These are phyloP conservation scores for Mionectes olivaceus DNA, from an alignment of 2,797 vertebrate species.

Conservation along the genomic window DNA sequence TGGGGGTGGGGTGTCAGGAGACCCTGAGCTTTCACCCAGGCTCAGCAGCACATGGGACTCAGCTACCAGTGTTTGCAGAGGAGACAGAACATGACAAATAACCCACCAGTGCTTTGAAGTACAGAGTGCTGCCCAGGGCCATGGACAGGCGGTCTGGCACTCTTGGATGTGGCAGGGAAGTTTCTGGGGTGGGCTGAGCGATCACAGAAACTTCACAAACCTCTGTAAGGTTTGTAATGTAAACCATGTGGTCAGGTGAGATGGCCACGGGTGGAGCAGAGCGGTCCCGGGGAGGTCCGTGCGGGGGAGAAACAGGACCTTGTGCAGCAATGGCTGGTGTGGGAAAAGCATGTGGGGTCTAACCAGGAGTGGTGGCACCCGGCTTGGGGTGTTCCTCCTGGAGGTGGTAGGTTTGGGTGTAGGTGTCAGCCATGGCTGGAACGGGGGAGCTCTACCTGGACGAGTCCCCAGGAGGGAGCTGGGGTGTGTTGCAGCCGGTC, in stretches of 20 bases:
- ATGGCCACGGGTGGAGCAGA: not conserved
- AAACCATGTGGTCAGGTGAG: not conserved
- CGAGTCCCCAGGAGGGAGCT: not conserved
- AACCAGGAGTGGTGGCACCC: not conserved
- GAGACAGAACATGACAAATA: not conserved
- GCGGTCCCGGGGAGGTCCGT: rapidly evolving
- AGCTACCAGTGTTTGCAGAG: not conserved
- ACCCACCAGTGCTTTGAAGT: not conserved
- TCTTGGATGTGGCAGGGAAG: not conserved
- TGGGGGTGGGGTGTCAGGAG: not conserved
- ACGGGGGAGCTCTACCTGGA: not conserved
- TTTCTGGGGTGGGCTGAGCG: not conserved
- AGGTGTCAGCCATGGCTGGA: not conserved
- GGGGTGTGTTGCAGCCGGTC: slow-evolving; percentile 10
- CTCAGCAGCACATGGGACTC: not conserved
- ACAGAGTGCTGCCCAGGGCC: not conserved
- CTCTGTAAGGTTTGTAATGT: not conserved
- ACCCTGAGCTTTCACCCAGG: not conserved
- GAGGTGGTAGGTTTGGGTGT: not conserved
- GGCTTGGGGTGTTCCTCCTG: not conserved
- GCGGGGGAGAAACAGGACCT: not conserved
- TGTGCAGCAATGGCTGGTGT: not conserved
- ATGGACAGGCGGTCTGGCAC: rapidly evolving
- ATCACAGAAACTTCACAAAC: not conserved
- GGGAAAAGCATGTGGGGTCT: not conserved